Percentiles rank a stretch among this genome's conserved stretches.
These are phyloP conservation scores for Typhlichthys subterraneus DNA, from an alignment of 2,797 vertebrate genomes.

Conservation along the genomic window DNA sequence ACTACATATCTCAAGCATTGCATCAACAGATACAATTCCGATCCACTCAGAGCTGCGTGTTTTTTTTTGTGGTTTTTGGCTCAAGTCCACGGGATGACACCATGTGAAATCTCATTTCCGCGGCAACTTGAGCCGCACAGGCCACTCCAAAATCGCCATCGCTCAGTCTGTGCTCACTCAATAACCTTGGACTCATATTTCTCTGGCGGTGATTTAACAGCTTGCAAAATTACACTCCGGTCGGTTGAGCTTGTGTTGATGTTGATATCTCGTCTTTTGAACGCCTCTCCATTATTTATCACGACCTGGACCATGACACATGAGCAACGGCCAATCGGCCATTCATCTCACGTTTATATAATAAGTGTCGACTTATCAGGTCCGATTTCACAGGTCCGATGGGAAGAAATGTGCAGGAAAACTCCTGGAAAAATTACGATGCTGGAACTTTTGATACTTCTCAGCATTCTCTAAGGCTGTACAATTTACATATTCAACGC, in stretches of 20 bases:
- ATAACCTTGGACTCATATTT: slow-evolving; percentile 84
- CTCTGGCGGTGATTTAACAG: slow-evolving; percentile 79
- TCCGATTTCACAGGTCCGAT: slow-evolving; percentile 60
- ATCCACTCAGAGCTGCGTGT: slow-evolving; percentile 5
- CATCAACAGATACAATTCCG: slow-evolving; percentile 47
- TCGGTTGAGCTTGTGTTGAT: slow-evolving; percentile 70
- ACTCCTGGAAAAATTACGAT: background rate
- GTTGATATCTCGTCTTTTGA: slow-evolving; percentile 74
- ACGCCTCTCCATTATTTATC: slow-evolving; percentile 71
- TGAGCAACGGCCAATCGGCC: slow-evolving; percentile 65
- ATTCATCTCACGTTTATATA: slow-evolving; percentile 80
- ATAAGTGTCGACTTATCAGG: slow-evolving; percentile 57
- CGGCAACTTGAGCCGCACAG: slow-evolving; percentile 66
- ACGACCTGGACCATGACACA: slow-evolving; percentile 70
- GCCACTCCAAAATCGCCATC: slow-evolving; percentile 69
- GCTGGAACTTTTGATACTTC: slow-evolving; percentile 24
- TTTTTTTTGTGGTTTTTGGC: slow-evolving; percentile 15
- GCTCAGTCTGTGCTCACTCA: slow-evolving; percentile 74
- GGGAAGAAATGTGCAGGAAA: slow-evolving; percentile 73
- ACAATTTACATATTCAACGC: too few relatives aligned
- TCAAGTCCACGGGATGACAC: slow-evolving; percentile 54
- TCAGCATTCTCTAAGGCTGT: too few relatives aligned
- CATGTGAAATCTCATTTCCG: slow-evolving; percentile 76
- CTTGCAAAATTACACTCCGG: slow-evolving; percentile 72
- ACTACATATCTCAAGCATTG: slow-evolving; percentile 34